These are phyloP conservation scores for Merodon equestris DNA, from an alignment of 2,888 invertebrate genomes.

Conservation along the genomic window DNA sequence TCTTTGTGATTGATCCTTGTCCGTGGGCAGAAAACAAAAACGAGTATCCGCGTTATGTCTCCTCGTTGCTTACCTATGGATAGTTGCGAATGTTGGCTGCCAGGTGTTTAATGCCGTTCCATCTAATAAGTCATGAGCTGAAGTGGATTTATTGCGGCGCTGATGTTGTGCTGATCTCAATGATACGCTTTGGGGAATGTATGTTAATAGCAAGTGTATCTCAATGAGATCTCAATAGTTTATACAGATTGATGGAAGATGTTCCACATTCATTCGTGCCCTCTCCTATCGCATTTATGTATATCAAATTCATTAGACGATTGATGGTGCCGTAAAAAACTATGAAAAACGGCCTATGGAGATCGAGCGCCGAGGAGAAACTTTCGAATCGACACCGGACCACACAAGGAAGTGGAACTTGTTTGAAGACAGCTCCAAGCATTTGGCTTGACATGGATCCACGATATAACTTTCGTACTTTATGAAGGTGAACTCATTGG, in stretches of 20 bases:
- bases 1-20: constrained; percentile 60
- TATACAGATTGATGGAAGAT: constrained; percentile 10
- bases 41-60: constrained; percentile 23
- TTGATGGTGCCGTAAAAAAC: constrained; percentile 28
- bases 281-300: background rate
- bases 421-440: background rate
- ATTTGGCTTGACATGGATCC: background rate
- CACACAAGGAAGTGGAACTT: background rate
- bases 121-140: constrained; percentile 14
- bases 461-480: no score
- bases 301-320: constrained; percentile 19
- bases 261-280: background rate
- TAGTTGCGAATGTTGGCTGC: constrained; percentile 1
- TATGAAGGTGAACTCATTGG: no score
- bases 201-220: constrained; percentile 19
- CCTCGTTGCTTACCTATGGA: constrained; percentile 3
- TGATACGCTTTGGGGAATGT: constrained; percentile 25
- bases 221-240: constrained; percentile 26
- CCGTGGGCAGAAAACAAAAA: constrained; percentile 37
- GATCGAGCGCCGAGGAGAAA: constrained; percentile 11
- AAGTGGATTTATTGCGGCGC: constrained; percentile 47
- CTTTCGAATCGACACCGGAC: no score
- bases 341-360: constrained; percentile 37
- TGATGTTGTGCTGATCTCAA: constrained; percentile 47
- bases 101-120: constrained; percentile 17